Base-by-base conservation (phyloP, 2,888 invertebrate species). In the Hyles lineata region DNA sequence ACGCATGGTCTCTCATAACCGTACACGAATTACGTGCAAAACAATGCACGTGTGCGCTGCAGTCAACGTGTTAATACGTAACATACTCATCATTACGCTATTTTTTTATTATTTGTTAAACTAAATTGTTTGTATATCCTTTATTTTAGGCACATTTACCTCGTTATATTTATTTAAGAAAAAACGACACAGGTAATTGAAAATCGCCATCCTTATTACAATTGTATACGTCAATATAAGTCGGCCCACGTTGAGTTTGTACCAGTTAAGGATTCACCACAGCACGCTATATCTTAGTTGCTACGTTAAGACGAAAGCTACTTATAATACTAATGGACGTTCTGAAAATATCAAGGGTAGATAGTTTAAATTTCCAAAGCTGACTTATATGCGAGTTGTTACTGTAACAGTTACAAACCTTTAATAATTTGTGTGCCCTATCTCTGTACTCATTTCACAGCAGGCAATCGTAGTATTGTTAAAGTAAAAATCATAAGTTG, bases 301-400 rank as follows among this genome's bases (percentile, higher is more conserved):
- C 75, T 75, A 72, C 59, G 70, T 74, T 63, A 59, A 69, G 43
- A 74, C 35, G 11, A 63, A 50, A 67, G 67, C 67, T 67, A 67
- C 23, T 67, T 67, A 67, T 43, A 50, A 67, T 43, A 50, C 17
- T 23, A 50, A 67, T 50, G 67, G 67, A 67, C 67, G 50, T 67
- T 67, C 67, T 67, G 50, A 67, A 25, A 67, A 63, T 29, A 61
- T 62, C 4, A 62, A 67, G 67, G 67, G 67, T 67, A 67, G 23
- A 67, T 67, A 67, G 35, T 63, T 50, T 43, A n/a, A 17, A 55
- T n/a, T 2, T 19, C 19, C 5, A 55, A 55, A 55, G n/a, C 52
- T 19, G 17, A 52, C 15, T 55, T n/a, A 55, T 55, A 55, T 55
- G 19, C 23, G 43, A 23, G 23, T 21, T 67, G 43, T 67, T 17